A percentile compares a stretch with the other conserved stretches of the same genome.
These are phyloP conservation scores for Paelopatides confundens DNA, from an alignment of 53 echinoderm and acorn worm species.

Conservation along the genomic window DNA sequence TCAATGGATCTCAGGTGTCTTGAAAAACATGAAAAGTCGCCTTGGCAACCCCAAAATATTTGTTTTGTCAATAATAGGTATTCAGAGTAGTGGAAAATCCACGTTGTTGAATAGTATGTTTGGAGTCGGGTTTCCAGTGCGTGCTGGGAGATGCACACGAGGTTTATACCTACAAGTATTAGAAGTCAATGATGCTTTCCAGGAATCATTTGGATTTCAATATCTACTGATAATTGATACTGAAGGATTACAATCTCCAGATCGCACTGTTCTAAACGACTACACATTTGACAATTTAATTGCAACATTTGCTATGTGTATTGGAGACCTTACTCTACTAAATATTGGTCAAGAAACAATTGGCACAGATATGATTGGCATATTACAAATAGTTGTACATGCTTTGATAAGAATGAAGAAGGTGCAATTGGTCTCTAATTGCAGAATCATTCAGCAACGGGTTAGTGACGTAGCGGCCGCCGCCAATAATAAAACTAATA, in stretches of 20 bases:
- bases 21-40: background rate
- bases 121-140: constrained; percentile 31
- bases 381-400: constrained; percentile 5
- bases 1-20: background rate
- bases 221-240: constrained; percentile 5
- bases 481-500: background rate
- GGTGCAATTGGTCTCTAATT: background rate
- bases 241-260: constrained; percentile 1
- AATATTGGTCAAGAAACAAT: constrained; percentile 28
- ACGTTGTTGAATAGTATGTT: constrained; percentile 67
- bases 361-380: constrained; percentile 8
- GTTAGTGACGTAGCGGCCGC: constrained; percentile 17
- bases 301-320: constrained; percentile 4
- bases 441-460: constrained; percentile 15
- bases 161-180: constrained; percentile 50
- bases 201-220: background rate
- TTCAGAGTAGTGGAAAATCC: constrained; percentile 67
- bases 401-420: constrained; percentile 32
- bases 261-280: background rate
- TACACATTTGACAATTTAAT: constrained; percentile 18
- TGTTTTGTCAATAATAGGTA: background rate
- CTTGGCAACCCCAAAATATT: background rate
- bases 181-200: background rate
- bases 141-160: constrained; percentile 51
- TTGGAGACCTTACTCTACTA: constrained; percentile 3